Percentiles rank a stretch among this genome's conserved stretches.
Conservation (phyloP, 2,888 invertebrate genomes). For the Thumatha senex region DNA sequence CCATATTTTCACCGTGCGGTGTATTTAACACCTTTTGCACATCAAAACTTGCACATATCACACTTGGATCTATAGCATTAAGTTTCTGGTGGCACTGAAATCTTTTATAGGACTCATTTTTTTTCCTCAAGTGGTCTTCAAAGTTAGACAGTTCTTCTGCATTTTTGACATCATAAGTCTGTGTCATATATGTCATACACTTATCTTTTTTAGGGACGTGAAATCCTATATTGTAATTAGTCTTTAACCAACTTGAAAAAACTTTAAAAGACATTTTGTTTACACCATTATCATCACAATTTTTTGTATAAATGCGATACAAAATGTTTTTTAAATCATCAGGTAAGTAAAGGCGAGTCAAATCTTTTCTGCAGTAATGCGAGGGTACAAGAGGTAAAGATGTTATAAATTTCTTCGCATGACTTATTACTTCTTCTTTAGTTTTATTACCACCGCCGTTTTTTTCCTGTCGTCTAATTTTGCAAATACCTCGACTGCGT, state of each 20-base stretch:
- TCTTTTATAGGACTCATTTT: neutral
- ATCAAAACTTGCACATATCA: neutral
- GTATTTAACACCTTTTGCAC: neutral
- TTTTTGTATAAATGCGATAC: neutral
- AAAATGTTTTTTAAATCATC: neutral
- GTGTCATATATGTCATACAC: neutral
- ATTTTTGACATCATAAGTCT: neutral
- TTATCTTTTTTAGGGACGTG: neutral
- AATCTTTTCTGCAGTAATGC: conserved; percentile 10
- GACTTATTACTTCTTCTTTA: neutral
- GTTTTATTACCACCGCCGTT: neutral
- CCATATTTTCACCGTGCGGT: conserved; percentile 5
- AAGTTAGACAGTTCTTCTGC: neutral
- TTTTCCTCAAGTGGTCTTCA: neutral
- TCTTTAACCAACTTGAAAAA: neutral
- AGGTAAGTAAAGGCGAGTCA: neutral
- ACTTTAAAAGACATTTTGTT: neutral
- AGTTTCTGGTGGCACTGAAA: neutral
- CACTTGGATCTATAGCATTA: neutral
- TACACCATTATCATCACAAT: neutral
- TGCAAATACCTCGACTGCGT: neutral
- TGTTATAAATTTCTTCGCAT: conserved; percentile 1
- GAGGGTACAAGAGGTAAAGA: conserved; percentile 9
- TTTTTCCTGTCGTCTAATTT: too few species aligned
- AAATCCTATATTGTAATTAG: neutral